A percentile compares a stretch with the other conserved stretches of the same genome.
Evolutionary conservation across 2,797 vertebrate genomes (phyloP).

Genomic region (Distichodus sexfasciatus): DNA sequence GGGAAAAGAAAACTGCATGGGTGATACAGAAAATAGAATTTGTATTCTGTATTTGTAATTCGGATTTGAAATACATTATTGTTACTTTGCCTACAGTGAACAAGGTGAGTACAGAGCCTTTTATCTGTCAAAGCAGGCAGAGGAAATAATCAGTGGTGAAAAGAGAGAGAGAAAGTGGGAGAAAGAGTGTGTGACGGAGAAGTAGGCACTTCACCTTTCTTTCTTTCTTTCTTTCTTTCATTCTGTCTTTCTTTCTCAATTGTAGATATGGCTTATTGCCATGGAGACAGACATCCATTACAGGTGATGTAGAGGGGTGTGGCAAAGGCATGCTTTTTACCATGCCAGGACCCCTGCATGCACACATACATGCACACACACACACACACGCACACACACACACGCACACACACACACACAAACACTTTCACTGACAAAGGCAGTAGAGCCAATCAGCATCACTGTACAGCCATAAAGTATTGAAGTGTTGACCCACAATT

Average conservation of each 20-base stretch:
- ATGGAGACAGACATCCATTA: constrained; percentile 79
- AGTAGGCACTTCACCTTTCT: not conserved
- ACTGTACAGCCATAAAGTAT: not conserved
- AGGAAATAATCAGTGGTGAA: too few species aligned
- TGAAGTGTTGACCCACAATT: not conserved
- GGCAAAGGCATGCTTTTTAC: constrained; percentile 33
- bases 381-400: constrained; percentile 22
- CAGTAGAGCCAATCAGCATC: not conserved
- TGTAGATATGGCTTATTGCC: constrained; percentile 68
- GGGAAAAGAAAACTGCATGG: too few species aligned
- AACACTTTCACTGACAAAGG: constrained; percentile 15
- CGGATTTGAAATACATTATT: too few species aligned
- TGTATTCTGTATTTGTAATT: too few species aligned
- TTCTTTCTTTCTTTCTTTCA: not conserved
- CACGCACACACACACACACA: constrained; percentile 1
- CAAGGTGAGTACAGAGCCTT: not conserved
- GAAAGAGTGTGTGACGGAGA: not conserved
- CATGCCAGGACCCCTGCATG: constrained; percentile 32
- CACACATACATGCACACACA: constrained; percentile 28
- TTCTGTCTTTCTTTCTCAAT: constrained; percentile 26
- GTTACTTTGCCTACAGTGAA: too few species aligned
- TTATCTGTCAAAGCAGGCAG: not conserved
- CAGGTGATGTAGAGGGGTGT: constrained; percentile 63
- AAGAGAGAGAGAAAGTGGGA: not conserved
- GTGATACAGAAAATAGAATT: too few species aligned